Base-by-base conservation (phyloP, 2,888 invertebrate genomes). In the Tiphia femorata region DNA sequence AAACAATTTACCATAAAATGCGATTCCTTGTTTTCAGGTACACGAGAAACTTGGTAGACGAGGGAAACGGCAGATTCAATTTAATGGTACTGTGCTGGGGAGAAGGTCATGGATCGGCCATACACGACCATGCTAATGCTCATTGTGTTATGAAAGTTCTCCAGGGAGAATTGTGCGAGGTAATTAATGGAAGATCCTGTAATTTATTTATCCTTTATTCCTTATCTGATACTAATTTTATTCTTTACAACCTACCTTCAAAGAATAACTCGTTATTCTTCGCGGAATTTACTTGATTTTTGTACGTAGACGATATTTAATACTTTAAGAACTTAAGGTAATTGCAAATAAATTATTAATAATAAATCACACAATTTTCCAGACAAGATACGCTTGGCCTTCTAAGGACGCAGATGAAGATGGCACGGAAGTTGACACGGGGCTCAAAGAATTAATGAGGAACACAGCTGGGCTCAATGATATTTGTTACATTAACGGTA, bases 11-110 rank as follows among this genome's bases (percentile, higher is more conserved):
- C n/a, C n/a, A n/a, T n/a, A n/a, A n/a, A n/a, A n/a, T n/a, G n/a
- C n/a, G n/a, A n/a, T n/a, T n/a, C n/a, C n/a, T n/a, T n/a, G n/a
- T 42, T 55, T 42, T 58, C 73, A 96, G 94, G 78, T 99, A 99
- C 81, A 99, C 98, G 0, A 86, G 99, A 25, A 99, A 99, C 84
- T 86, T 99, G 72, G 96, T 99, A 0, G 97, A 98, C 78, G 90
- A 89, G 57, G 99, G 98, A 3, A 98, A 99, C 81, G 98, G 96
- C 0, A 96, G 95, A 80, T 99, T 97, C 85, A 99, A 99, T 85
- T 86, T 99, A 66, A 96, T 99, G 92, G 88, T 97, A 21, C 85
- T 99, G n/a, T 98, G 98, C 84, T 99, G 99, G 98, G 95, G 96
- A 16, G 95, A 97, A 80, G 95, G 95, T 0, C 96, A 97, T 67